A percentile compares a stretch with the other conserved stretches of the same genome.
phyloP scores from a whole-genome alignment of 2,113 vertebrate genomes.

The mouse (Mus musculus) region GRCm39 chr3:113543001-113543500 shows the following conservation, averaged over 20 bases:
- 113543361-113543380: background rate
- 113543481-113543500: background rate
- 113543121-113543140: background rate
- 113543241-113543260: background rate
- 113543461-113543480: background rate
- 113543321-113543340: background rate
- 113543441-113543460: background rate
- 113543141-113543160: background rate
- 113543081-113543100: too few species aligned
- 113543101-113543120: background rate
- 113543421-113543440: background rate
- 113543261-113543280: background rate
- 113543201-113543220: background rate
- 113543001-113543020: background rate
- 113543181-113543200: background rate
- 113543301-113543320: background rate
- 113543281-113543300: background rate
- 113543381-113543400: background rate
- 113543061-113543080: too few species aligned
- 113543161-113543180: background rate
- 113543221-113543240: background rate
- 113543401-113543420: background rate
- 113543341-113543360: background rate
- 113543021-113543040: background rate
- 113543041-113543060: background rate